Evolutionary conservation across 2,113 vertebrate species (phyloP).

Genomic region (Chitala chitala): DNA sequence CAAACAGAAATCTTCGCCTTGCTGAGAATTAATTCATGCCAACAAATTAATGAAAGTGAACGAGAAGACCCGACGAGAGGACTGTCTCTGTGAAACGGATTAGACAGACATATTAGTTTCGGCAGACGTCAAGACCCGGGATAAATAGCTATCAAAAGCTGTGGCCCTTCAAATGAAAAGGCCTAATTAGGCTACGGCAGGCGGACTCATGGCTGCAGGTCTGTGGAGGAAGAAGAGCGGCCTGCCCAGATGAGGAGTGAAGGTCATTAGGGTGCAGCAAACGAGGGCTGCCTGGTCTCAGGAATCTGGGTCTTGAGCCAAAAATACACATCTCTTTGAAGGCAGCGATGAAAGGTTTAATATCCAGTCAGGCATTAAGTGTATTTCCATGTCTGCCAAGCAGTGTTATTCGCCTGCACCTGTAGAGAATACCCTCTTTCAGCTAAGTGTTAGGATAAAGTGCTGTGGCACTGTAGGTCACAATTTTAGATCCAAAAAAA

Average conservation of each 20-base stretch:
- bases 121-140: not conserved
- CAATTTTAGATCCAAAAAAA: too few relatives aligned
- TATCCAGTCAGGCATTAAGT: slow-evolving; percentile 24
- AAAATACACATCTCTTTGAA: slow-evolving; percentile 38
- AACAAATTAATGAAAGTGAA: not conserved
- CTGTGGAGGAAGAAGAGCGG: too few relatives aligned
- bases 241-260: too few relatives aligned
- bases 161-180: too few relatives aligned
- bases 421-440: not conserved
- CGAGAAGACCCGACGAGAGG: not conserved
- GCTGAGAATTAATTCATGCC: not conserved
- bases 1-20: not conserved
- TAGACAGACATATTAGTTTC: not conserved
- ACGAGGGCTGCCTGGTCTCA: too few relatives aligned
- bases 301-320: slow-evolving; percentile 22
- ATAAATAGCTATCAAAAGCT: too few relatives aligned
- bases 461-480: too few relatives aligned
- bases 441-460: too few relatives aligned
- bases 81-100: too few relatives aligned
- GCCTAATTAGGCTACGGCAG: too few relatives aligned
- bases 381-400: slow-evolving; percentile 39
- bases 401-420: slow-evolving; percentile 33
- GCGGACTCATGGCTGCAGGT: too few relatives aligned
- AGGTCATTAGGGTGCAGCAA: too few relatives aligned
- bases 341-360: slow-evolving; percentile 37